These are phyloP conservation scores for Pseudachorutes palmiensis DNA, from an alignment of 1,140 invertebrate genomes.

Conservation along the genomic window DNA sequence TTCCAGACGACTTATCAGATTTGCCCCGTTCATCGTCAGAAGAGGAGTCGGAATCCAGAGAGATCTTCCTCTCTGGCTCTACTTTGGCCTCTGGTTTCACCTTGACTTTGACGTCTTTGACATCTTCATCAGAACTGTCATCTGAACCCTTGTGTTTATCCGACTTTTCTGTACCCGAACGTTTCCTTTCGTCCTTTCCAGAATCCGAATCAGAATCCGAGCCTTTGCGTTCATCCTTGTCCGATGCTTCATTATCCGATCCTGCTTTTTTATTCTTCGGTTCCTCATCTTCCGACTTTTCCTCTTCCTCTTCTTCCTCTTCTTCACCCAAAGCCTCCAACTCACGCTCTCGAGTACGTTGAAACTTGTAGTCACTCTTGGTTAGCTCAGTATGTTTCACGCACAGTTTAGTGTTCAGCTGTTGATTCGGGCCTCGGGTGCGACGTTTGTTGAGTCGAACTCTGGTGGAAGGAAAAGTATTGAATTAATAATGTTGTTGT, in stretches of 20 bases:
- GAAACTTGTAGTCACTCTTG: constrained; percentile 73
- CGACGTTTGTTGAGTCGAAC: constrained; percentile 52
- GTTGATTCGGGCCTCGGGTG: constrained; percentile 41
- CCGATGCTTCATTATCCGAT: too few species aligned
- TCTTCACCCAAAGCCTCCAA: constrained; percentile 72
- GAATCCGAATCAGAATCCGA: neutral
- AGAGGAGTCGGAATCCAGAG: neutral
- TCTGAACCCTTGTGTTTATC: constrained; percentile 15
- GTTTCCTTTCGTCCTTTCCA: constrained; percentile 37
- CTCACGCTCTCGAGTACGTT: constrained; percentile 74
- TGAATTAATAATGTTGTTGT: neutral
- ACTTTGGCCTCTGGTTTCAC: neutral
- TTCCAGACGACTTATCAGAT: constrained; percentile 24
- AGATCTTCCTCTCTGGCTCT: neutral
- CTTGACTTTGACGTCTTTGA: constrained; percentile 14
- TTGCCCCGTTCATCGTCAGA: constrained; percentile 26
- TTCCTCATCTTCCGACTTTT: constrained; percentile 8
- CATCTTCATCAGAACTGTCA: constrained; percentile 13
- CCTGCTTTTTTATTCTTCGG: neutral
- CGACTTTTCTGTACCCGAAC: constrained; percentile 24
- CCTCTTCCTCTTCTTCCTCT: constrained; percentile 55
- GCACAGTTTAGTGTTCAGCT: constrained; percentile 72
- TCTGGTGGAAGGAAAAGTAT: constrained; percentile 42
- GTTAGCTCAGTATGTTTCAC: constrained; percentile 85
- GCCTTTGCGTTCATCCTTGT: constrained; percentile 9